Evolutionary conservation across 2,797 vertebrate genomes (phyloP).

Genomic region (Poecile montanus): DNA sequence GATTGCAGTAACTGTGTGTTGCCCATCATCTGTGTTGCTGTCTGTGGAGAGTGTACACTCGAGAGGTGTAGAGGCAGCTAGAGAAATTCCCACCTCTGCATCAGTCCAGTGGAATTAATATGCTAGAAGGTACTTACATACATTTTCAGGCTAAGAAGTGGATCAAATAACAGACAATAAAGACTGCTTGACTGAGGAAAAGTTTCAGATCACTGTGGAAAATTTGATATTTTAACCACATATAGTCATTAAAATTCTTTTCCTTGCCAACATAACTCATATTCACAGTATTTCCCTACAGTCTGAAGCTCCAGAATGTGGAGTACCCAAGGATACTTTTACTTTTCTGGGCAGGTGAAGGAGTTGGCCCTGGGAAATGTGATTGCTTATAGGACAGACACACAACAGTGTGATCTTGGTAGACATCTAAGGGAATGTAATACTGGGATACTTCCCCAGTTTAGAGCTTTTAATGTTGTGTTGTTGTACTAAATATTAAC

Average conservation of each 20-base stretch:
- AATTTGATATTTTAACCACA: neutral
- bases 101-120: neutral
- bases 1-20: neutral
- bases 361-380: neutral
- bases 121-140: neutral
- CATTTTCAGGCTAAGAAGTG: neutral
- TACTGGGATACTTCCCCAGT: neutral
- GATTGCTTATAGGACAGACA: neutral
- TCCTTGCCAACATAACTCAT: neutral
- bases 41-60: neutral
- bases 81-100: neutral
- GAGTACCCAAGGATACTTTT: neutral
- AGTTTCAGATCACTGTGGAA: neutral
- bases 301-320: neutral
- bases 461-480: neutral
- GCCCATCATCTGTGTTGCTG: neutral
- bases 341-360: neutral
- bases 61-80: neutral
- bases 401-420: neutral
- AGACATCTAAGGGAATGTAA: neutral
- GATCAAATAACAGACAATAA: neutral
- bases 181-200: neutral
- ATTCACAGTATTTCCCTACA: neutral
- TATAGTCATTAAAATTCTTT: neutral
- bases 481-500: neutral